These are phyloP conservation scores for Platichthys flesus DNA, from an alignment of 2,113 vertebrate species.

Conservation along the genomic window DNA sequence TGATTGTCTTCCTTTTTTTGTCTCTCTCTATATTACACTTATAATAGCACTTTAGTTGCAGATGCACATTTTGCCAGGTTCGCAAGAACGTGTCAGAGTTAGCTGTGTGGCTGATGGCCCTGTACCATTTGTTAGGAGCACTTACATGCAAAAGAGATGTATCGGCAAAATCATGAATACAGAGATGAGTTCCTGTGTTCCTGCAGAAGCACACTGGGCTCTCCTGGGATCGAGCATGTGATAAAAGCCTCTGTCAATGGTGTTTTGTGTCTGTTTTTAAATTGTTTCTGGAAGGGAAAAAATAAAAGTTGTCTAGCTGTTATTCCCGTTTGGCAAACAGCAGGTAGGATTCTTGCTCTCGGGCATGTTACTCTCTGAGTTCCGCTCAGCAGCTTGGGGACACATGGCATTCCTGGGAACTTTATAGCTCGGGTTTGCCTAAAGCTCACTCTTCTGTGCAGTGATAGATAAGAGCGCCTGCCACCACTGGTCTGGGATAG, in stretches of 20 bases:
- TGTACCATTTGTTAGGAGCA: conserved; percentile 7
- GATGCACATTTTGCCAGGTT: conserved; percentile 38
- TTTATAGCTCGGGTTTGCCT: not conserved
- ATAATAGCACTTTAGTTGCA: conserved; percentile 11
- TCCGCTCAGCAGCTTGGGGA: conserved; percentile 4
- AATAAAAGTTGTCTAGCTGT: not conserved
- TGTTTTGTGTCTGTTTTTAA: conserved; percentile 12
- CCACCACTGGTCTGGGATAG: conserved; percentile 1
- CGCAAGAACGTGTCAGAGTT: not conserved
- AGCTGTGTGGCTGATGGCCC: conserved; percentile 13
- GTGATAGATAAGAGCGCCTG: conserved; percentile 24
- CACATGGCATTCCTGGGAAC: not conserved
- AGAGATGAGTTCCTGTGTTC: not conserved
- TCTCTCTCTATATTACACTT: conserved; percentile 14
- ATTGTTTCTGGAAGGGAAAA: not conserved
- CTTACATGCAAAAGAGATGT: not conserved
- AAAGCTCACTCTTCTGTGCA: conserved; percentile 15
- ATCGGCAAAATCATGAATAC: not conserved
- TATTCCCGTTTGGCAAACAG: conserved; percentile 29
- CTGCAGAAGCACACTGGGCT: not conserved
- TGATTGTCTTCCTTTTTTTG: not conserved
- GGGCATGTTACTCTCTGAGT: conserved; percentile 8
- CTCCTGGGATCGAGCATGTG: conserved; percentile 4
- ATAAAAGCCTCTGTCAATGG: conserved; percentile 17
- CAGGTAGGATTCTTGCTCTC: conserved; percentile 3